Evolutionary conservation across 1,140 invertebrate genomes (phyloP), one percentile per base, ranked within the genome.

Genomic region (Mamestra configurata): DNA sequence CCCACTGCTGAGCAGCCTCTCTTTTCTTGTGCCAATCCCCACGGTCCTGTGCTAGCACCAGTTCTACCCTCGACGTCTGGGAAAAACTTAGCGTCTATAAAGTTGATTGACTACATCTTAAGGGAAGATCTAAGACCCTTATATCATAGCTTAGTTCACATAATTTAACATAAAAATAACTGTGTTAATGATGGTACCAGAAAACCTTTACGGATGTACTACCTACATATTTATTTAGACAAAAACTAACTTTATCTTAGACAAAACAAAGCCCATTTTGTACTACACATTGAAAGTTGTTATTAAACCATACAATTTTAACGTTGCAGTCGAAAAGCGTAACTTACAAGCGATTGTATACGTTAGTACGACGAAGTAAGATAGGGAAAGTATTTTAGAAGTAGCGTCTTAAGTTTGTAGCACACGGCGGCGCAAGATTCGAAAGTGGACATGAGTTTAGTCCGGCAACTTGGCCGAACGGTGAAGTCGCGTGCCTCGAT

Each of bases 381-480:
- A n/a, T 20, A 57, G 53, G 31, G 53, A 73, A 73, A 57, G 70
- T 53, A 55, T 37, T 73, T 40, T 46, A 1, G 10, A n/a, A 11
- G 7, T 7, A 10, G 18, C 8, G 6, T 10, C 7, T 11, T 2
- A 55, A 55, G 10, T 40, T 73, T 73, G 49, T 73, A 15, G 5
- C 15, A 73, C 70, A 57, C 0, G 0, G 51, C 70, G 55, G 27
- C 49, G 49, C 18, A 40, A 73, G 70, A 73, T 73, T 73, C 49
- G 70, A 73, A 73, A 73, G 70, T 73, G 70, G 70, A 37, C 70
- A 55, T 2, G 24, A 15, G 46, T 72, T 51, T 73, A 53, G 53
- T 55, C 27, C 53, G 53, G 70, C 35, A 13, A 37, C 18, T 57
- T 24, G 18, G 70, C 53, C 27, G 70, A 20, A 15, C 70, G 15